A percentile compares a stretch with the other conserved stretches of the same genome.
Conservation (phyloP, 2,113 vertebrate species). For the Mormoops blainvillei region DNA sequence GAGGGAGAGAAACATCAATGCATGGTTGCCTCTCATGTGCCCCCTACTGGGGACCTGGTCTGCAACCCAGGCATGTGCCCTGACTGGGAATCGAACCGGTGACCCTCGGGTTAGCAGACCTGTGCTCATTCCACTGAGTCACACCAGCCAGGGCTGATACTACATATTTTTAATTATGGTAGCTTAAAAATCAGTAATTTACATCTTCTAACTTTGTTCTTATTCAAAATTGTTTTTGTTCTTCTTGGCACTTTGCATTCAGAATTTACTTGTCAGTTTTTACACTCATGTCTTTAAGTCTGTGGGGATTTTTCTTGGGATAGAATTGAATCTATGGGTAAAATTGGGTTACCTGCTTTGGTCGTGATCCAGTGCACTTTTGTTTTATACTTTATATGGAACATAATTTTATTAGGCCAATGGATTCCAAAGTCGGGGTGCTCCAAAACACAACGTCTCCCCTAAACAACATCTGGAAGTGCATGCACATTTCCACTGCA, state of each 20-base stretch:
- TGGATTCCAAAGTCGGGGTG: background rate
- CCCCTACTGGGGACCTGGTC: too few relatives aligned
- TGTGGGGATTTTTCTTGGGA: background rate
- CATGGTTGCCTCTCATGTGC: too few relatives aligned
- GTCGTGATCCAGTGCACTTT: background rate
- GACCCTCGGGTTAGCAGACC: too few relatives aligned
- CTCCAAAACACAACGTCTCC: background rate
- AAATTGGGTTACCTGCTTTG: background rate
- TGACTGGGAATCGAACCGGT: too few relatives aligned
- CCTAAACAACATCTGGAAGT: background rate
- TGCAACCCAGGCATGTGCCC: too few relatives aligned
- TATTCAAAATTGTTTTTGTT: background rate
- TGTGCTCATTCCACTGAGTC: too few relatives aligned
- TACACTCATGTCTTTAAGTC: background rate
- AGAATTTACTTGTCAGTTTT: background rate
- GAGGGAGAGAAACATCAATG: too few relatives aligned
- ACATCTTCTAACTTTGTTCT: background rate
- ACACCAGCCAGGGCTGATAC: too few relatives aligned
- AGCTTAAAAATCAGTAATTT: background rate
- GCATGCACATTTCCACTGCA: background rate
- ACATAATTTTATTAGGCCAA: background rate
- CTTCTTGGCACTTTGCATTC: background rate
- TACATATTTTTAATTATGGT: background rate
- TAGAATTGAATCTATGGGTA: background rate
- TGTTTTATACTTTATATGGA: background rate